phyloP scores from a whole-genome alignment of 2,113 vertebrate genomes.

The Pseudopodoces humilis region DNA sequence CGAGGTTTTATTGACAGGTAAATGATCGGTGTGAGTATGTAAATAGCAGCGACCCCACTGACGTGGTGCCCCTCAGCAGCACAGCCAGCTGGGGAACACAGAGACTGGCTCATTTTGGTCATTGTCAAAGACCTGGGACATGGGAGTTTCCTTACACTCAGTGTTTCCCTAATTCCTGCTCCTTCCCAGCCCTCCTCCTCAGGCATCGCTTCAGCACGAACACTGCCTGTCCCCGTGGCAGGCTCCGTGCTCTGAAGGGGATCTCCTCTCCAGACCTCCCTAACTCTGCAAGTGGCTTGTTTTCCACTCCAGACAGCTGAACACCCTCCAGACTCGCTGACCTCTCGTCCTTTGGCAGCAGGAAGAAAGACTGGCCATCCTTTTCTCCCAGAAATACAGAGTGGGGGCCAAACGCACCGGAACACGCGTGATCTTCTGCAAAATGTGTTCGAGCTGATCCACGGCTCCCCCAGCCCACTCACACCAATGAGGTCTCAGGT shows the following conservation, averaged over 20 bases:
- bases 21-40: slow-evolving; percentile 15
- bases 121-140: slow-evolving; percentile 5
- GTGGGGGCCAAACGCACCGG: not conserved
- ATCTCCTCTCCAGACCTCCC: not conserved
- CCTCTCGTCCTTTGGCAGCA: not conserved
- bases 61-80: not conserved
- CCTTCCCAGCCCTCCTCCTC: not conserved
- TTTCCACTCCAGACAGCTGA: not conserved
- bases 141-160: not conserved
- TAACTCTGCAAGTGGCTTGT: not conserved
- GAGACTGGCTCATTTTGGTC: not conserved
- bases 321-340: not conserved
- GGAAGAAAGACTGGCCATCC: not conserved
- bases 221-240: not conserved
- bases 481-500: slow-evolving; percentile 59
- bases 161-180: not conserved
- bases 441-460: not conserved
- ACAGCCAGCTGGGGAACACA: not conserved
- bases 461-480: not conserved
- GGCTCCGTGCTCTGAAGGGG: accelerated
- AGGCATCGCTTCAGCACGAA: not conserved
- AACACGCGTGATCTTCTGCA: not conserved
- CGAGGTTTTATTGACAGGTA: slow-evolving; percentile 61
- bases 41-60: slow-evolving; percentile 57
- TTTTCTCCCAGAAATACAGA: not conserved